Evolutionary conservation across 2,113 vertebrate genomes (phyloP).

Genomic region (Hemiprocne comata): DNA sequence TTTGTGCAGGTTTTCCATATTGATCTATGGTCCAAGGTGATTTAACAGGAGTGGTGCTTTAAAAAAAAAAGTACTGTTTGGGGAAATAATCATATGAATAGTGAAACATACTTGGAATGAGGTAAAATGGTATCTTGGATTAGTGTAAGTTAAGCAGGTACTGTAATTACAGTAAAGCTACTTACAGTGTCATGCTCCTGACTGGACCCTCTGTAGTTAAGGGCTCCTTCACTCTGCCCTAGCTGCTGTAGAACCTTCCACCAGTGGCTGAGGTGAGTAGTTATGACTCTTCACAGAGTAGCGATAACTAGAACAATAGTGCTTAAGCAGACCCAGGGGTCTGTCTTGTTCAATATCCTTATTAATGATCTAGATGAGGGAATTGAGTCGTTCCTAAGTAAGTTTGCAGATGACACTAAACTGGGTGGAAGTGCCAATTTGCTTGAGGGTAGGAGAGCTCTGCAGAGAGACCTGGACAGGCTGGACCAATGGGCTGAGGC

Average conservation of each 20-base stretch:
- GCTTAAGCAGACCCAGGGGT: not conserved
- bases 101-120: not conserved
- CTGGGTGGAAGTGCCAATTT: too few relatives aligned
- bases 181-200: fast-evolving
- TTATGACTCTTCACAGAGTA: not conserved
- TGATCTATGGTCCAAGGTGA: not conserved
- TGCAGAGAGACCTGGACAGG: too few relatives aligned
- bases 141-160: not conserved
- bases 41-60: not conserved
- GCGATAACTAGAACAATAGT: not conserved
- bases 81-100: not conserved
- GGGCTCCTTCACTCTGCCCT: not conserved
- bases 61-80: not conserved
- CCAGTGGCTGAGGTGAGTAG: not conserved
- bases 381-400: too few relatives aligned
- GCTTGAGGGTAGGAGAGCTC: too few relatives aligned
- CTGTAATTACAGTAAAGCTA: not conserved
- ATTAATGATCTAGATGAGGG: too few relatives aligned
- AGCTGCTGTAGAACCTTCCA: not conserved
- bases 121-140: not conserved
- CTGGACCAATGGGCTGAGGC: too few relatives aligned
- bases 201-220: not conserved
- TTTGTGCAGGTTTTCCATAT: not conserved
- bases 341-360: too few relatives aligned
- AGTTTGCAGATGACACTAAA: too few relatives aligned